phyloP scores from a whole-genome alignment of 2,888 invertebrate genomes.

The Eupithecia inturbata region DNA sequence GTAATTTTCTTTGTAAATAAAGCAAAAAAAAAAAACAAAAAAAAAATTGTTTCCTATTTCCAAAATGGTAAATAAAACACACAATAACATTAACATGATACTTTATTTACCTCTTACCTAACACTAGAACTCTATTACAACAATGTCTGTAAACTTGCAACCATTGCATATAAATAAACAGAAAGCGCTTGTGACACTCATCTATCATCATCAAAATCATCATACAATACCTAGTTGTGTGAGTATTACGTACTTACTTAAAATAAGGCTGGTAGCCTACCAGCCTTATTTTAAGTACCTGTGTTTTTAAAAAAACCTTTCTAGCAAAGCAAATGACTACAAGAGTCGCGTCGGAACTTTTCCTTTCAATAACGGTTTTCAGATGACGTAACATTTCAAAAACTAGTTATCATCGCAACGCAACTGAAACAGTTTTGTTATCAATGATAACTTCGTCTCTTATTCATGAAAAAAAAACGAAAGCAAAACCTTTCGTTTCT shows the following conservation, averaged over 20 bases:
- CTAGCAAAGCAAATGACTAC: not conserved
- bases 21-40: no score
- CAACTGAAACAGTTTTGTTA: not conserved
- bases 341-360: not conserved
- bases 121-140: conserved; percentile 49
- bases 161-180: not conserved
- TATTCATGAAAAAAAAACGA: no score
- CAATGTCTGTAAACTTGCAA: conserved; percentile 30
- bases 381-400: not conserved
- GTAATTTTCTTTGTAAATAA: no score
- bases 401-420: not conserved
- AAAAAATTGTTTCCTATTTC: no score
- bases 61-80: conserved; percentile 42
- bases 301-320: not conserved
- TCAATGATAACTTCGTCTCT: not conserved
- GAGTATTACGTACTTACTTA: not conserved
- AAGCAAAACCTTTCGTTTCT: no score
- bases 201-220: no score
- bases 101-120: conserved; percentile 50
- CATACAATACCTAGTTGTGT: not conserved
- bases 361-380: not conserved
- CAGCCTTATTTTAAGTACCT: no score
- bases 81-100: conserved; percentile 58
- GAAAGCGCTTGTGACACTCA: not conserved
- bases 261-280: not conserved